Base-by-base conservation (phyloP, 2,113 vertebrate species). In the Nymphicus hollandicus region DNA sequence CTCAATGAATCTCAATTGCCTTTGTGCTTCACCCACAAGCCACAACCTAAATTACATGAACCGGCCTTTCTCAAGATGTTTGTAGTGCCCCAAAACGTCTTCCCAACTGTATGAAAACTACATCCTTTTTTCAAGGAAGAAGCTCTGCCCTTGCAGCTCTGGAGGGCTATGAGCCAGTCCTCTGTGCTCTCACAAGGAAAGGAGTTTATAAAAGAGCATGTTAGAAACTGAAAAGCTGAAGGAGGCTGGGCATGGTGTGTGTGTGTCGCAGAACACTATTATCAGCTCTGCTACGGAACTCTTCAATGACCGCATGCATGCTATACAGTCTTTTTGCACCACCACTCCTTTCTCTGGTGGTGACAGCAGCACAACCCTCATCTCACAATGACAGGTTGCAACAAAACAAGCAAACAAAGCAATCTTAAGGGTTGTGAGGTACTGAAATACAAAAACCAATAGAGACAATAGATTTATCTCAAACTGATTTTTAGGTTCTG, bases 151-250 rank as follows among this genome's bases (percentile, higher is more conserved):
- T 49, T 61, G 28, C 11, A 68, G 29, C 8, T 79, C 47, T 56
- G 35, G 44, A 77, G 14, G n/a, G 20, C 44, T 28, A 50, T 16
- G 17, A 19, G 8, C 18, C 47, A 49, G 22, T 44, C 63, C 73
- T 60, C n/a, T 37, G 7, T 13, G 27, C 55, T 81, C 29, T 25
- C 17, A 56, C 11, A 86, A 37, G 28, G 72, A 71, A 77, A 56
- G 16, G 29, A 3, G 0, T 25, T 69, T 35, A 29, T 5, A 0
- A 13, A 66, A 76, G 60, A 35, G 5, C 11, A 10, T 33, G 28
- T 37, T 44, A 81, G 68, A 58, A 80, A 70, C 6, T 55, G 44
- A 73, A 61, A 89, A 81, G 7, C 53, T 68, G 46, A 78, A 11
- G 23, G 46, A 63, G 6, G 13, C 8, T 25, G n/a, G 15, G 8